Evolutionary conservation across 2,888 invertebrate genomes (phyloP).

Genomic region (Hanleya hanleyi): DNA sequence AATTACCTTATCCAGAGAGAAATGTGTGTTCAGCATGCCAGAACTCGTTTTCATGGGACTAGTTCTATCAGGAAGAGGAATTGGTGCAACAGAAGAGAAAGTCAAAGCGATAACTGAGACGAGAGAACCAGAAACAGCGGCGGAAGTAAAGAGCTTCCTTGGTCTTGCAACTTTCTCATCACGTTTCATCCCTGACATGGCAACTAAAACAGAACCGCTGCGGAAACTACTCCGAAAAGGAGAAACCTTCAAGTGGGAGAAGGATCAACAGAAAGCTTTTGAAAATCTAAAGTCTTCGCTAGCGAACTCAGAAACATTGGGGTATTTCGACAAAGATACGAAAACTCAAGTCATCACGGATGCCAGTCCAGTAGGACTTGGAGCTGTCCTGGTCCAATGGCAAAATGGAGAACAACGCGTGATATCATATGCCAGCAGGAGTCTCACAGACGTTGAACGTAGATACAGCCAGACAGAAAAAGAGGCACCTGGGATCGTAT

Average conservation of each 20-base stretch:
- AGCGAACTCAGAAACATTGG: slow-evolving; percentile 20
- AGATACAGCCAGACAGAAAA: slow-evolving; percentile 9
- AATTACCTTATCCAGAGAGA: slow-evolving; percentile 20
- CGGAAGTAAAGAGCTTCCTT: slow-evolving; percentile 22
- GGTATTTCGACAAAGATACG: slow-evolving; percentile 17
- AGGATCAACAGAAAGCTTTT: slow-evolving; percentile 22
- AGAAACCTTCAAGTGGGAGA: slow-evolving; percentile 14
- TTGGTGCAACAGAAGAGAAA: slow-evolving; percentile 4
- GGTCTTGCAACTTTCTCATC: slow-evolving; percentile 33
- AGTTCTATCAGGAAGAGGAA: neutral
- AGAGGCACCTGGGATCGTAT: slow-evolving; percentile 20
- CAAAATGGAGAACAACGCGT: slow-evolving; percentile 10
- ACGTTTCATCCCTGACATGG: slow-evolving; percentile 32
- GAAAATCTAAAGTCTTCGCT: slow-evolving; percentile 10
- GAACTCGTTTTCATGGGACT: slow-evolving; percentile 25
- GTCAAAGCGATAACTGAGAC: slow-evolving; percentile 11
- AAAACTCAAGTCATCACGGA: slow-evolving; percentile 15
- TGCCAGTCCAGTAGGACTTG: slow-evolving; percentile 22
- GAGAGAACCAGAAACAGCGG: neutral
- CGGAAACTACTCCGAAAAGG: slow-evolving; percentile 14
- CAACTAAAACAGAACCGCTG: slow-evolving; percentile 31
- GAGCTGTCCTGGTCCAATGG: slow-evolving; percentile 22
- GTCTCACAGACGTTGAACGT: neutral
- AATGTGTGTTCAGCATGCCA: slow-evolving; percentile 18
- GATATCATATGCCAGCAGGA: slow-evolving; percentile 1